Base-by-base conservation (phyloP, 2,113 vertebrate genomes). In the Morone saxatilis region DNA sequence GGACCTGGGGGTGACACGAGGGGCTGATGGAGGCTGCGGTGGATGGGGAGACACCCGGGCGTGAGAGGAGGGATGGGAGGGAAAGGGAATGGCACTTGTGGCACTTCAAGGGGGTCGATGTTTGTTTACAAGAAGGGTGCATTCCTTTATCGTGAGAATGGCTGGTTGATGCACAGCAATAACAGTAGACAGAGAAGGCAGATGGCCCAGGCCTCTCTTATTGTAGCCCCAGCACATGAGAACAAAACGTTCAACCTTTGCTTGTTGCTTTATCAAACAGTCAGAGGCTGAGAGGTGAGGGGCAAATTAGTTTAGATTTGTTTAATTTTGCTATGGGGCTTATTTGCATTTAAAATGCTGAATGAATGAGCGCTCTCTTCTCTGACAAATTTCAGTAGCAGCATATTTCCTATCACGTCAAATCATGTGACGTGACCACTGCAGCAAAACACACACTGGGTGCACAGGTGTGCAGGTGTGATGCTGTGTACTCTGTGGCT, bases 61-160 rank as follows among this genome's bases (percentile, higher is more conserved):
- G 3, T 73, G 72, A 63, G 68, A 76, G 82, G 54, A 79, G 50
- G 62, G 47, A 60, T 7, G 56, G 25, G 65, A 67, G 68, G 50
- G 74, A 66, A 56, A 61, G 51, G 78, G 85, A 73, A 68, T 54
- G 77, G 59, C 43, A 66, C 65, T 86, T 56, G 61, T 68, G 66
- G 40, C 73, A 78, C 74, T 84, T 51, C 62, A 50, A 56, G 91
- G 90, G 88, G 84, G 84, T 90, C 45, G n/a, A 83, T 70, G 71
- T 73, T 81, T 92, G 86, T 94, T 91, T 82, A 91, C 83, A 80
- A 76, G 75, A 62, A 84, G 90, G 89, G 80, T 78, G 70, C 94
- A 95, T 95, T 95, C 93, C 91, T 94, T 70, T 65, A 90, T 84
- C 80, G 80, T 94, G 93, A 93, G 94, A 94, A 94, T 88, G 83